A percentile compares a stretch with the other conserved stretches of the same genome.
Evolutionary conservation across 2,888 invertebrate species (phyloP).

Genomic region (Polydrusus tereticollis): DNA sequence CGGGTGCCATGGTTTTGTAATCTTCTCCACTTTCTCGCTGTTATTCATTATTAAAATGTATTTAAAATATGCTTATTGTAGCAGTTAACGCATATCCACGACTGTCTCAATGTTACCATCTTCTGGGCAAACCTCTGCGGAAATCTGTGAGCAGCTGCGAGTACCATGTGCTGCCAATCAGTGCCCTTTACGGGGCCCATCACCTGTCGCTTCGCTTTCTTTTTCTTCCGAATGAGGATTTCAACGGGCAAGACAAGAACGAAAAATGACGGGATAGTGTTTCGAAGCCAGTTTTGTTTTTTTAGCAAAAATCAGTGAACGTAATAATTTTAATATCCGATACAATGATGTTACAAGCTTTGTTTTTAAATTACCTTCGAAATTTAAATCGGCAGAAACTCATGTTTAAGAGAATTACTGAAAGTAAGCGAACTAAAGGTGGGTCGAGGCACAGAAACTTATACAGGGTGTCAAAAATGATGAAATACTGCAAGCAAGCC

Average conservation of each 20-base stretch:
- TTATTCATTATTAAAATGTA: too few relatives aligned
- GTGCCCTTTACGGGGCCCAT: constrained; percentile 51
- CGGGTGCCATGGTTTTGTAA: too few relatives aligned
- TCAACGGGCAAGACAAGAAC: background rate
- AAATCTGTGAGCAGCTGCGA: constrained; percentile 51
- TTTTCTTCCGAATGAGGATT: constrained; percentile 9
- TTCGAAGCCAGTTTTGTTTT: background rate
- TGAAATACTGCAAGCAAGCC: too few relatives aligned
- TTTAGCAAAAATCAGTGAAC: background rate
- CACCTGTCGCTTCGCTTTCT: constrained; percentile 55
- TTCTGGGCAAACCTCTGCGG: constrained; percentile 44
- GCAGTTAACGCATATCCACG: background rate
- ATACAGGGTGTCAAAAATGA: too few relatives aligned
- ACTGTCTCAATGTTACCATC: constrained; percentile 8
- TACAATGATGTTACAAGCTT: background rate
- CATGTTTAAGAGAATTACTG: too few relatives aligned
- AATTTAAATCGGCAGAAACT: too few relatives aligned
- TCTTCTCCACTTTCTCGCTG: too few relatives aligned
- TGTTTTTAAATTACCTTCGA: background rate
- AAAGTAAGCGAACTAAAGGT: too few relatives aligned
- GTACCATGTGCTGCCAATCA: constrained; percentile 59
- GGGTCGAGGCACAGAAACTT: too few relatives aligned
- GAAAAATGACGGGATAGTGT: background rate
- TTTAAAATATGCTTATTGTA: too few relatives aligned
- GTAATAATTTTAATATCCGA: background rate